Conservation (phyloP, 2,113 vertebrate species). For the Polypterus bichir region DNA sequence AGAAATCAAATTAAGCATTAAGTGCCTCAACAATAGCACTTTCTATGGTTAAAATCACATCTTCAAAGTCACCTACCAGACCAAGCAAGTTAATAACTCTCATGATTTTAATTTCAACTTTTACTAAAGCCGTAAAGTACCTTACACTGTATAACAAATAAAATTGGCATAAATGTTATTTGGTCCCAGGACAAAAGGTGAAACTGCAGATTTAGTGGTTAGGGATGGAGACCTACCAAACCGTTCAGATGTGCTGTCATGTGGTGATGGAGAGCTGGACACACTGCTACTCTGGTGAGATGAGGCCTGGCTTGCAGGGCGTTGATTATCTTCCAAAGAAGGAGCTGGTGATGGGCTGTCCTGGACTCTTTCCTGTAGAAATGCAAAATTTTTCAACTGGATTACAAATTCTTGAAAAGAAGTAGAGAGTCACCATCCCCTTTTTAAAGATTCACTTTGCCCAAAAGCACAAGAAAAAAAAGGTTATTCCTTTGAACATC, state of each 20-base stretch:
- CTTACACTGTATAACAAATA: neutral
- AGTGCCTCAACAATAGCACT: neutral
- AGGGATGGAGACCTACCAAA: constrained; percentile 48
- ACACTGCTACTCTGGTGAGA: constrained; percentile 77
- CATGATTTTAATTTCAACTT: no score
- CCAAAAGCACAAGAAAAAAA: no score
- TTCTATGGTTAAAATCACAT: neutral
- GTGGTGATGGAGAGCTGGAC: constrained; percentile 67
- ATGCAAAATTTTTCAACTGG: constrained; percentile 11
- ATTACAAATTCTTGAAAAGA: constrained; percentile 30
- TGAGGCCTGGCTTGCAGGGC: constrained; percentile 62
- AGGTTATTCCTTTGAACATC: no score
- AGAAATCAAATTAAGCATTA: no score
- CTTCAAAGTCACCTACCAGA: neutral
- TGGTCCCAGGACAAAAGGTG: neutral
- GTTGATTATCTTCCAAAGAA: constrained; percentile 62
- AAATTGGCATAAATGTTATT: no score
- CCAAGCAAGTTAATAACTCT: neutral
- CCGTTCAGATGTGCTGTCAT: constrained; percentile 60
- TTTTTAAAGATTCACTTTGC: no score
- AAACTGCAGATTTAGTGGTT: neutral
- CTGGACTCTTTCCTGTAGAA: constrained; percentile 64
- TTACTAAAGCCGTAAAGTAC: neutral
- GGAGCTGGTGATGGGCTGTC: constrained; percentile 74
- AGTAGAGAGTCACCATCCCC: constrained; percentile 4